Percentiles rank a stretch among this genome's conserved stretches.
These are phyloP conservation scores for Galeruca laticollis DNA, from an alignment of 2,888 invertebrate species.

Conservation along the genomic window DNA sequence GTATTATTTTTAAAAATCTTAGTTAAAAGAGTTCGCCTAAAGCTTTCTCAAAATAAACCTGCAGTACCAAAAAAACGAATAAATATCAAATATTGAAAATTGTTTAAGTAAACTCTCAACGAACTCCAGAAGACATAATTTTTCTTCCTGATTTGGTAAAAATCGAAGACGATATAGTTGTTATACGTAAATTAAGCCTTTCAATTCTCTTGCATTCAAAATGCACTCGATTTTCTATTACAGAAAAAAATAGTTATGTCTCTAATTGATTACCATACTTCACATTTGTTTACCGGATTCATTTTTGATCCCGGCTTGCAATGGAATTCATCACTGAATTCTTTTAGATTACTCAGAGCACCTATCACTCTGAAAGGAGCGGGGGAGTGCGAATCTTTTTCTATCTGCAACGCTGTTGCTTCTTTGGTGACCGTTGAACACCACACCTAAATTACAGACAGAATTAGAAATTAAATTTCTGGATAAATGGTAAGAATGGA, in stretches of 20 bases:
- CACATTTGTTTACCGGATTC: conserved; percentile 89
- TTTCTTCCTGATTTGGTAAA: neutral
- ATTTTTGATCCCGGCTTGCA: conserved; percentile 82
- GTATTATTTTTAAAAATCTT: too few species aligned
- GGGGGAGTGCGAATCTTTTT: conserved; percentile 94
- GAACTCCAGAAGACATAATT: neutral
- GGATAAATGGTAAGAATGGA: neutral
- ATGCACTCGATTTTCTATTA: neutral
- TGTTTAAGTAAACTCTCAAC: too few species aligned
- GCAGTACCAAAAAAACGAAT: too few species aligned
- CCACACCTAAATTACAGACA: conserved; percentile 71
- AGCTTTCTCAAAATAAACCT: too few species aligned
- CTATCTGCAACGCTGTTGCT: conserved; percentile 85
- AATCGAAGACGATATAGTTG: conserved; percentile 2
- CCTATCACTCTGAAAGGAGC: conserved; percentile 89
- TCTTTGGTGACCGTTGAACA: conserved; percentile 90
- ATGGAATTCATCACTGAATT: conserved; percentile 84
- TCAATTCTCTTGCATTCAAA: neutral
- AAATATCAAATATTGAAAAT: too few species aligned
- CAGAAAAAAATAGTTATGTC: neutral
- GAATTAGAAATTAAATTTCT: too few species aligned
- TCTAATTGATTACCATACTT: conserved; percentile 80
- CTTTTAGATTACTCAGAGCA: conserved; percentile 85
- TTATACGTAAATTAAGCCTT: conserved; percentile 16
- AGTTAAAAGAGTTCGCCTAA: too few species aligned